Evolutionary conservation across 2,888 invertebrate species (phyloP).

Genomic region (Nowickia ferox): DNA sequence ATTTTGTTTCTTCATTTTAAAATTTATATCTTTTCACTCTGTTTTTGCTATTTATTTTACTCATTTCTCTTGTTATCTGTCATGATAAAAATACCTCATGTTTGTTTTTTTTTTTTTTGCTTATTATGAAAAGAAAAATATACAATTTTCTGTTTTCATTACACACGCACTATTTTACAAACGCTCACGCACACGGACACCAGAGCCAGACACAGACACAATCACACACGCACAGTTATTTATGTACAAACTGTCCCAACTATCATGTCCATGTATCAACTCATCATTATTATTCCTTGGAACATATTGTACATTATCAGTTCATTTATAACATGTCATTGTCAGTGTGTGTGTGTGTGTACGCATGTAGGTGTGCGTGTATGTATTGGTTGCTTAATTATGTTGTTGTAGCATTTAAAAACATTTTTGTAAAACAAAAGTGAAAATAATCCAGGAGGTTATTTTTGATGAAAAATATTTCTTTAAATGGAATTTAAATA

Average conservation of each 20-base stretch:
- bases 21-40: conserved; percentile 28
- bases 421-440: background rate
- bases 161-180: background rate
- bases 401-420: conserved; percentile 43
- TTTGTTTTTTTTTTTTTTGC: conserved; percentile 11
- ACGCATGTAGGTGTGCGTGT: background rate
- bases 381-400: conserved; percentile 50
- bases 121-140: conserved; percentile 6
- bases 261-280: conserved; percentile 33
- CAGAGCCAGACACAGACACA: background rate
- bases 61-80: conserved; percentile 60
- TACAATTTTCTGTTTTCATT: background rate
- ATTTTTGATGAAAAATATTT: background rate
- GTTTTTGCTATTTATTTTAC: conserved; percentile 14
- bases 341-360: background rate
- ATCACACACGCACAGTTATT: background rate
- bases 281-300: conserved; percentile 47
- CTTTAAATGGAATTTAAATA: background rate
- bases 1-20: conserved; percentile 50
- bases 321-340: conserved; percentile 65
- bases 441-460: background rate
- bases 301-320: conserved; percentile 60
- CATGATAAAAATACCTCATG: conserved; percentile 42
- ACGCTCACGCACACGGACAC: background rate
- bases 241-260: background rate